Evolutionary conservation across 2,113 vertebrate genomes (phyloP).

Genomic region (Martes martes): DNA sequence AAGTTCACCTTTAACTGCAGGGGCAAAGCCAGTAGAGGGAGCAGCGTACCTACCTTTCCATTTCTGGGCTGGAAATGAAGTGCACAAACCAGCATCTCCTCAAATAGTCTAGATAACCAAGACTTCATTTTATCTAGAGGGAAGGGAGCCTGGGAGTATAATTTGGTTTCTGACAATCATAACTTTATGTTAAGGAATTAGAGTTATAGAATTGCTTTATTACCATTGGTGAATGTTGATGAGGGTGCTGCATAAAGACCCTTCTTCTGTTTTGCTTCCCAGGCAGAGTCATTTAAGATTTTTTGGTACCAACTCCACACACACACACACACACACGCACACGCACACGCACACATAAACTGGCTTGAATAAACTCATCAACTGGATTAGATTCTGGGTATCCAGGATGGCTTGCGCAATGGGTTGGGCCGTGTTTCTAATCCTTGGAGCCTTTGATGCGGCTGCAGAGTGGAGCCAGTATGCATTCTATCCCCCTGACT

Average conservation of each 20-base stretch:
- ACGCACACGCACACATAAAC: background rate
- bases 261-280: background rate
- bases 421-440: background rate
- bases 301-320: background rate
- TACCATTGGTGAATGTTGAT: background rate
- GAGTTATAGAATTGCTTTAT: slow-evolving; percentile 1
- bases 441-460: slow-evolving; percentile 37
- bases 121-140: background rate
- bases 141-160: background rate
- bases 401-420: background rate
- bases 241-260: background rate
- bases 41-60: background rate
- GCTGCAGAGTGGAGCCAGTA: background rate
- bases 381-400: slow-evolving; percentile 14
- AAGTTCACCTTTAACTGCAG: background rate
- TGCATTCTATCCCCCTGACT: background rate
- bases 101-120: background rate
- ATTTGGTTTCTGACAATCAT: background rate
- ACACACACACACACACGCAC: background rate
- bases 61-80: background rate
- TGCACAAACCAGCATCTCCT: background rate
- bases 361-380: slow-evolving; percentile 23
- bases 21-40: slow-evolving; percentile 76
- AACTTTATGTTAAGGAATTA: background rate
- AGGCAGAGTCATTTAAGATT: background rate